phyloP scores from a whole-genome alignment of 2,113 vertebrate species.

The Coryphaenoides rupestris region DNA sequence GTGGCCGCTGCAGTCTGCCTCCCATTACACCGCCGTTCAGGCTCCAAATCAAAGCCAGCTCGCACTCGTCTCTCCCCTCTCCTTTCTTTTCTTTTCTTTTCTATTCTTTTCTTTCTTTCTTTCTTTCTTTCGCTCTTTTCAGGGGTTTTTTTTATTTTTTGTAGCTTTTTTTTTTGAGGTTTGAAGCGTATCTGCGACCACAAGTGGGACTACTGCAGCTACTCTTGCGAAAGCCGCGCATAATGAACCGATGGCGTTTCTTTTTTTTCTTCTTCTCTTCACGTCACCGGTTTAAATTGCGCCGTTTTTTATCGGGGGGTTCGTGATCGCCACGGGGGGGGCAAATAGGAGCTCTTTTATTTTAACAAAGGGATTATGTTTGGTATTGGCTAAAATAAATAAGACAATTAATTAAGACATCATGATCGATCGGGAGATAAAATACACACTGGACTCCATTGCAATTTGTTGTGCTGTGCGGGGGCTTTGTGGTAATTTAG shows the following conservation, averaged over 20 bases:
- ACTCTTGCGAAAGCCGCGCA: conserved; percentile 52
- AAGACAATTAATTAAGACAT: background rate
- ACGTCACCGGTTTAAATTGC: conserved; percentile 20
- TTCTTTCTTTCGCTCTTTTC: no score
- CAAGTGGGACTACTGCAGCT: conserved; percentile 59
- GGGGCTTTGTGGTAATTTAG: conserved; percentile 31
- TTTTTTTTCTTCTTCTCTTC: conserved; percentile 20
- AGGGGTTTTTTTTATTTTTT: no score
- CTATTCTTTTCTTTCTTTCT: no score
- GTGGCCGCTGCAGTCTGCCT: conserved; percentile 60
- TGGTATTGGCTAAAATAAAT: conserved; percentile 32
- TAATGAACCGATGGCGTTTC: conserved; percentile 44
- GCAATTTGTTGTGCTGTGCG: conserved; percentile 37
- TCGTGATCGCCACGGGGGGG: background rate
- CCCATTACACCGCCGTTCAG: conserved; percentile 61
- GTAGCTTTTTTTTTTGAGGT: conserved; percentile 42
- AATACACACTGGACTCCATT: conserved; percentile 7
- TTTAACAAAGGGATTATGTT: conserved; percentile 17
- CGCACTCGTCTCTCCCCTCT: conserved; percentile 19
- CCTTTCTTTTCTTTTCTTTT: no score
- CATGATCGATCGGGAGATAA: conserved; percentile 8
- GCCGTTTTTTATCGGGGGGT: conserved; percentile 8
- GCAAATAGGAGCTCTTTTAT: conserved; percentile 18
- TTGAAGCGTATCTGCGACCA: conserved; percentile 55
- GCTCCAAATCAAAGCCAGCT: conserved; percentile 67